Evolutionary conservation across 1,140 invertebrate genomes (phyloP).

Genomic region (Monochamus saltuarius): DNA sequence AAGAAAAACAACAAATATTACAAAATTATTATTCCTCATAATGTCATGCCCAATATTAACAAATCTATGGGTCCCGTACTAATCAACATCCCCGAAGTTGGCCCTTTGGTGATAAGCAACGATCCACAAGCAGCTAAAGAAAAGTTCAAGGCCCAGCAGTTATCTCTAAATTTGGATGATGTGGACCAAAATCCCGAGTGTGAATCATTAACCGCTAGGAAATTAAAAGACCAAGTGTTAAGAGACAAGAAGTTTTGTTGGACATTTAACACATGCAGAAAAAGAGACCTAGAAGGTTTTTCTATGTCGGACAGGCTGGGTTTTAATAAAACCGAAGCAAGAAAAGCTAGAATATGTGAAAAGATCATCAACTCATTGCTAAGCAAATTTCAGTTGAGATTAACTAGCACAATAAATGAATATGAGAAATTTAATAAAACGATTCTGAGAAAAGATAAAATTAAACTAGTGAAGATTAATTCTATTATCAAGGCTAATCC

Average conservation of each 20-base stretch:
- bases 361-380: neutral
- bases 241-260: slow-evolving; percentile 23
- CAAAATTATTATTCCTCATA: slow-evolving; percentile 9
- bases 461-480: slow-evolving; percentile 5
- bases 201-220: neutral
- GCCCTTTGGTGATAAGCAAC: slow-evolving; percentile 4
- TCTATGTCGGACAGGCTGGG: slow-evolving; percentile 14
- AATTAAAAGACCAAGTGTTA: neutral
- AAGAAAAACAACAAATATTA: slow-evolving; percentile 7
- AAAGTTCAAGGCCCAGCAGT: neutral
- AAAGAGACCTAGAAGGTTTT: slow-evolving; percentile 24
- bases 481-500: neutral
- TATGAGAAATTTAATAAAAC: slow-evolving; percentile 1
- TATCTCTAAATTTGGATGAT: slow-evolving; percentile 11
- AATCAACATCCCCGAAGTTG: slow-evolving; percentile 16
- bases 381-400: neutral
- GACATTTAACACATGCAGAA: slow-evolving; percentile 3
- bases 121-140: slow-evolving; percentile 2
- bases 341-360: neutral
- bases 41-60: slow-evolving; percentile 2
- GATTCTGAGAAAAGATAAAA: neutral
- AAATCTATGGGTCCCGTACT: slow-evolving; percentile 6
- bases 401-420: neutral
- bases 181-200: neutral
- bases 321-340: slow-evolving; percentile 21